Percentiles rank a stretch among this genome's conserved stretches.
Conservation (phyloP, 2,797 vertebrate genomes). For the Notolepis coatsorum region DNA sequence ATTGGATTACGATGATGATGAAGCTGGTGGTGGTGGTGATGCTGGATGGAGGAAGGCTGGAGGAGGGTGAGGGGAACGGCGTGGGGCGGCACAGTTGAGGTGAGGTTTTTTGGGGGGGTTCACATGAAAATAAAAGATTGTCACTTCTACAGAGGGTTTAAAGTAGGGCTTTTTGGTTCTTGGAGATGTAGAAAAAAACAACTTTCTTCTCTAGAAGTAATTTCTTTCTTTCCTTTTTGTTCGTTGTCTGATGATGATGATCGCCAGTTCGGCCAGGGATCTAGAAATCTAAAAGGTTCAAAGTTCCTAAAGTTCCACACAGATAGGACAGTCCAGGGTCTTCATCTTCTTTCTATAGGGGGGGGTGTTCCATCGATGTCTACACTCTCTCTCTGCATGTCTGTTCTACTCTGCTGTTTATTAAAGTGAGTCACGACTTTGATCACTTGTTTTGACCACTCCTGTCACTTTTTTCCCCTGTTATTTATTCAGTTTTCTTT, state of each 20-base stretch:
- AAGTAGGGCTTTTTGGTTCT: slow-evolving; percentile 49
- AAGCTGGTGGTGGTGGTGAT: slow-evolving; percentile 19
- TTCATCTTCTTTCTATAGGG: slow-evolving; percentile 33
- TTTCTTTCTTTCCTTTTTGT: no score
- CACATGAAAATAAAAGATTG: slow-evolving; percentile 45
- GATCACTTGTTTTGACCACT: slow-evolving; percentile 71
- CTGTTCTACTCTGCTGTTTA: slow-evolving; percentile 48
- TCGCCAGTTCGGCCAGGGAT: no score
- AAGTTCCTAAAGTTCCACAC: slow-evolving; percentile 32
- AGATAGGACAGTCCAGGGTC: slow-evolving; percentile 22
- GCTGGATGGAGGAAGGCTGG: slow-evolving; percentile 17
- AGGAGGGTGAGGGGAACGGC: slow-evolving; percentile 6
- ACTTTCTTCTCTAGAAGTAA: slow-evolving; percentile 46
- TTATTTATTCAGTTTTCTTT: slow-evolving; percentile 73
- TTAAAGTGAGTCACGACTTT: slow-evolving; percentile 54
- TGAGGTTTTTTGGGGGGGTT: slow-evolving; percentile 46
- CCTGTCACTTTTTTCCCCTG: slow-evolving; percentile 65
- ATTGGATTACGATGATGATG: neutral
- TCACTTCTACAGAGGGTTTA: slow-evolving; percentile 42
- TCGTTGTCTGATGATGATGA: no score
- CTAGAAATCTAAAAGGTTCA: no score
- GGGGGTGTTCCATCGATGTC: neutral
- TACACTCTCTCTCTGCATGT: slow-evolving; percentile 70
- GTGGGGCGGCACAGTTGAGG: slow-evolving; percentile 24
- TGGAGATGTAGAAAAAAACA: slow-evolving; percentile 48